Evolutionary conservation across 2,888 invertebrate species (phyloP).

Genomic region (Acanthosepion lycidas): DNA sequence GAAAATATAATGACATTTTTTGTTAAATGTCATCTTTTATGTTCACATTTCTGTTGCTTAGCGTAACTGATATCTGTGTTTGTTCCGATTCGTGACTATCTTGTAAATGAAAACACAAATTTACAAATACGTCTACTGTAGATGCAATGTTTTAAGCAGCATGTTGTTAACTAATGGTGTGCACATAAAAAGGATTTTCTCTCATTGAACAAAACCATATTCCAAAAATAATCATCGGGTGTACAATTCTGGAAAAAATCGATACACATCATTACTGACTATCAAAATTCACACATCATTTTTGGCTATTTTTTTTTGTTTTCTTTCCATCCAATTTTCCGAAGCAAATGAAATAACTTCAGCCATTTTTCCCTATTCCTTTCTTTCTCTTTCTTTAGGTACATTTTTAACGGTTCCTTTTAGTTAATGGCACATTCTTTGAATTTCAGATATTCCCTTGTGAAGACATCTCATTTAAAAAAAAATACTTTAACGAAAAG

Average conservation of each 20-base stretch:
- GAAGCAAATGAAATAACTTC: background rate
- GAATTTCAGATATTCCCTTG: background rate
- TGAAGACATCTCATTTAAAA: no score
- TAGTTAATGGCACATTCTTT: background rate
- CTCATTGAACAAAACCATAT: background rate
- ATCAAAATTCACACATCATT: background rate
- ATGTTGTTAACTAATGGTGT: background rate
- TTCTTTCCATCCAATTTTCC: background rate
- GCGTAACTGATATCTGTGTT: no score
- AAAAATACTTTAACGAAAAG: no score
- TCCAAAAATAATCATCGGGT: background rate
- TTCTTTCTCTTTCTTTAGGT: background rate
- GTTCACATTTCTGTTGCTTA: no score
- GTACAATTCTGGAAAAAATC: constrained; percentile 16
- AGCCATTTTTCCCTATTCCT: background rate
- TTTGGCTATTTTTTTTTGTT: background rate
- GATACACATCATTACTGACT: constrained; percentile 5
- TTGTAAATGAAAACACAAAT: background rate
- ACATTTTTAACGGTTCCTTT: background rate
- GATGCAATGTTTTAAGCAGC: background rate
- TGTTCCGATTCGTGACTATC: background rate
- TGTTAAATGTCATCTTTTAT: no score
- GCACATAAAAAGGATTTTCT: background rate
- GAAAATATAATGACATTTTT: no score
- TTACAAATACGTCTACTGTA: no score